Evolutionary conservation across 2,888 invertebrate species (phyloP).

Genomic region (Orthonychiurus folsomi): DNA sequence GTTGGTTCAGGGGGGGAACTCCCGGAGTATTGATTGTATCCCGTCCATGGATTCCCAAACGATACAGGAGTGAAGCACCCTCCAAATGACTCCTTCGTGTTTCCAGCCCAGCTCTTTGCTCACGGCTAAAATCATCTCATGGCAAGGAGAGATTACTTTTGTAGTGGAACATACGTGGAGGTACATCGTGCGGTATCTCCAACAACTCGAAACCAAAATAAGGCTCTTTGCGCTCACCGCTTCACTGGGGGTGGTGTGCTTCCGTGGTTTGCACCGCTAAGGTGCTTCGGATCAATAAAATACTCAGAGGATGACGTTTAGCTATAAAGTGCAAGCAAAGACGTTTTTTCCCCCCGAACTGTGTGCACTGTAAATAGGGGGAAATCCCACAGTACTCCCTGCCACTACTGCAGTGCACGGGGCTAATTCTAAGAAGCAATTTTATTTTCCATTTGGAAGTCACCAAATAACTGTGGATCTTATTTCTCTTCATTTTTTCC

Average conservation of each 20-base stretch:
- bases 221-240: not conserved
- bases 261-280: not conserved
- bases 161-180: not conserved
- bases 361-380: no score
- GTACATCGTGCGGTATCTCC: not conserved
- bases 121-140: not conserved
- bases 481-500: slow-evolving; percentile 8
- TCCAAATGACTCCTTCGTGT: not conserved
- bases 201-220: not conserved
- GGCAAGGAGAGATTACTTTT: not conserved
- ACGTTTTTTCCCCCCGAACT: no score
- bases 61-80: no score
- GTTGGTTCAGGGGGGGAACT: no score
- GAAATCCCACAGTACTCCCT: no score
- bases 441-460: no score
- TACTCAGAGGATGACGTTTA: not conserved
- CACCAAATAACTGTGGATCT: not conserved
- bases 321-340: not conserved
- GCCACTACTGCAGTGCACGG: no score
- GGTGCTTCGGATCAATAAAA: not conserved
- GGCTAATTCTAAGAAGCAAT: no score
- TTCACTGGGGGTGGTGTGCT: not conserved
- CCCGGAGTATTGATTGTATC: not conserved
- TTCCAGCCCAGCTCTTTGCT: not conserved
- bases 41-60: not conserved